Evolutionary conservation across 2,113 vertebrate genomes (phyloP), one percentile per base, ranked within the genome.

Genomic region (Opisthocomus hoazin): DNA sequence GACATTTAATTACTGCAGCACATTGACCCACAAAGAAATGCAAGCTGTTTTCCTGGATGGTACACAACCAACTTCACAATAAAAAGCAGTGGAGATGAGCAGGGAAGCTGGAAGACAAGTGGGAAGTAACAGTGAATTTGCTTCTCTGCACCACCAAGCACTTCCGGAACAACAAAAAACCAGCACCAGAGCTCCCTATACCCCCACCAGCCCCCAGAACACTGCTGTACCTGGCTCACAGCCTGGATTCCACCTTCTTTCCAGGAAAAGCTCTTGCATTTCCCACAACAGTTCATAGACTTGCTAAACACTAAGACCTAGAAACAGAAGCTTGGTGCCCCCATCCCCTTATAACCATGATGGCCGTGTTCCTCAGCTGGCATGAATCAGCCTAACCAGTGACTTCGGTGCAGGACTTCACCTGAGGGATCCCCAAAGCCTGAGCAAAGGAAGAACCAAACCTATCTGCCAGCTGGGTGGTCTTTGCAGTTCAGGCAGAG

Each of bases 311-410:
- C 12, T 0, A 23, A 6, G 29, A 51, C 4, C 4, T 58, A 54
- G 3, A 7, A 37, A 16, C 2, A 1, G 6, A 30, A 17, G 0
- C 0, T 2, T 2, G 0, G 0, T 66, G 6, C 4, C 15, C 15
- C 10, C 45, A n/a, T 36, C 26, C 36, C 56, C 41, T 51, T 34
- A 36, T 12, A 86, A n/a, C 39, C 36, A 18, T 0, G 1, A 41
- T 11, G 60, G 23, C 34, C 0, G 0, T 5, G 29, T 9, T 70
- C 69, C 61, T 56, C 56, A 87, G 54, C 58, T 86, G 83, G 54
- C 19, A 51, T 11, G 6, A 8, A 37, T 37, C 78, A 78, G 39
- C 68, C 57, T 61, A 30, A 81, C 0, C 10, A 17, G 8, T 1
- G 51, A 9, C 22, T 37, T 7, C 5, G 41, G 51, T 27, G 43